These are phyloP conservation scores for Hoplodrina blanda DNA, from an alignment of 2,888 invertebrate species.

Conservation along the genomic window DNA sequence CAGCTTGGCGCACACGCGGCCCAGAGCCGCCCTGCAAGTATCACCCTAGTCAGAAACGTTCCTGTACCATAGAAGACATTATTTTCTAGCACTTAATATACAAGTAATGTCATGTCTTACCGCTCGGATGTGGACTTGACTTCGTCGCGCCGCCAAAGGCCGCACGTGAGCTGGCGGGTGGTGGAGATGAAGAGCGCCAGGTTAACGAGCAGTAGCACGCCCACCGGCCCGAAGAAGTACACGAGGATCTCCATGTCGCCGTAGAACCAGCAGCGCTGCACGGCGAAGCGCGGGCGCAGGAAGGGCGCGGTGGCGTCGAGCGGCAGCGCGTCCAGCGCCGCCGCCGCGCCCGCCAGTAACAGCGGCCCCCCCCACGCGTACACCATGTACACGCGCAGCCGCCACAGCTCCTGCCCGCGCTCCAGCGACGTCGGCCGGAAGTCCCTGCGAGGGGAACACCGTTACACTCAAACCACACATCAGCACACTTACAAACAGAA, in stretches of 20 bases:
- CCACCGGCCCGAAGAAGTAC: slow-evolving; percentile 96
- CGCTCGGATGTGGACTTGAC: slow-evolving; percentile 94
- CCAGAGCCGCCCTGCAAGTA: slow-evolving; percentile 92
- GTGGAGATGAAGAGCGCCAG: slow-evolving; percentile 95
- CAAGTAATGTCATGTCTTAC: slow-evolving; percentile 62
- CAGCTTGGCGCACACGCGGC: slow-evolving; percentile 96
- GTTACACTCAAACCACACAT: slow-evolving; percentile 4
- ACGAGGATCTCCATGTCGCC: slow-evolving; percentile 95
- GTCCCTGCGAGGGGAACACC: slow-evolving; percentile 90
- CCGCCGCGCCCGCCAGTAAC: slow-evolving; percentile 93
- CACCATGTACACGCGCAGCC: slow-evolving; percentile 94
- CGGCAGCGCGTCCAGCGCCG: slow-evolving; percentile 93
- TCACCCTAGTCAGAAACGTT: not conserved
- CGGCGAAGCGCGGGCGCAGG: slow-evolving; percentile 95
- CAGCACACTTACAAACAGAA: not conserved
- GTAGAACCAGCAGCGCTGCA: slow-evolving; percentile 95
- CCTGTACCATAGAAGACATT: not conserved
- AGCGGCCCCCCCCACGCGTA: slow-evolving; percentile 97
- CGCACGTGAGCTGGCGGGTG: slow-evolving; percentile 96
- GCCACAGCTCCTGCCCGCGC: slow-evolving; percentile 95
- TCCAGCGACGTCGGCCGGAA: slow-evolving; percentile 96
- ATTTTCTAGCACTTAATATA: too few relatives aligned
- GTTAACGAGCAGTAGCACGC: slow-evolving; percentile 94
- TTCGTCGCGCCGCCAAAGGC: slow-evolving; percentile 96
- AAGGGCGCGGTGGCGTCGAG: slow-evolving; percentile 90